A percentile compares a stretch with the other conserved stretches of the same genome.
Evolutionary conservation across 2,113 vertebrate genomes (phyloP).

Genomic region (Muntiacus muntjak): DNA sequence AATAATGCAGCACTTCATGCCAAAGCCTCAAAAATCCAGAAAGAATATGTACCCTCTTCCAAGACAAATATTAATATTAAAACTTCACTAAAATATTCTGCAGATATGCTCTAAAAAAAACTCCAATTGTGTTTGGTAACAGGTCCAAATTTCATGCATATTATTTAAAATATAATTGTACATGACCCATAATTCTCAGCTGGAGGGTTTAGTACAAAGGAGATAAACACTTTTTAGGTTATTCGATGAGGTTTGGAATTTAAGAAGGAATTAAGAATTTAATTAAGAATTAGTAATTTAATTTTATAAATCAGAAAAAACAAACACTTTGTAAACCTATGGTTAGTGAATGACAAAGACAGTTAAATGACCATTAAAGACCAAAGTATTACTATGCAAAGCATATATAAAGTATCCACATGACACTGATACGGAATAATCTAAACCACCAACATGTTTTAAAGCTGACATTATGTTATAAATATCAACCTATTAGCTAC

Average conservation of each 20-base stretch:
- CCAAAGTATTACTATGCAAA: background rate
- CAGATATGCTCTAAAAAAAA: background rate
- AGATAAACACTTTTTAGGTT: background rate
- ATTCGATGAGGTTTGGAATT: background rate
- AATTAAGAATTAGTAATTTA: background rate
- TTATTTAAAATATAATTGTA: conserved; percentile 7
- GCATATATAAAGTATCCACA: background rate
- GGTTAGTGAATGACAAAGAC: background rate
- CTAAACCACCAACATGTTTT: background rate
- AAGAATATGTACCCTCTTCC: background rate
- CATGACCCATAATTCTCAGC: background rate
- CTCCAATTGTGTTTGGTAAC: background rate
- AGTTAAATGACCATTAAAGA: background rate
- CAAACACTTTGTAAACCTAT: background rate
- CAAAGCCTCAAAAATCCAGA: background rate
- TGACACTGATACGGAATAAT: background rate
- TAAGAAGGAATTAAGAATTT: background rate
- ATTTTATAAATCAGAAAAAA: conserved; percentile 4
- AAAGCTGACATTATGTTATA: background rate
- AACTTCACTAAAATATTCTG: background rate
- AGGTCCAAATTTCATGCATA: background rate
- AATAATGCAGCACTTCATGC: background rate
- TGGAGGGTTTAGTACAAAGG: background rate
- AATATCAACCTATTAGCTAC: background rate
- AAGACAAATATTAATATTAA: background rate